These are phyloP conservation scores for Orchesella flavescens DNA, from an alignment of 2,888 invertebrate species.

Conservation along the genomic window DNA sequence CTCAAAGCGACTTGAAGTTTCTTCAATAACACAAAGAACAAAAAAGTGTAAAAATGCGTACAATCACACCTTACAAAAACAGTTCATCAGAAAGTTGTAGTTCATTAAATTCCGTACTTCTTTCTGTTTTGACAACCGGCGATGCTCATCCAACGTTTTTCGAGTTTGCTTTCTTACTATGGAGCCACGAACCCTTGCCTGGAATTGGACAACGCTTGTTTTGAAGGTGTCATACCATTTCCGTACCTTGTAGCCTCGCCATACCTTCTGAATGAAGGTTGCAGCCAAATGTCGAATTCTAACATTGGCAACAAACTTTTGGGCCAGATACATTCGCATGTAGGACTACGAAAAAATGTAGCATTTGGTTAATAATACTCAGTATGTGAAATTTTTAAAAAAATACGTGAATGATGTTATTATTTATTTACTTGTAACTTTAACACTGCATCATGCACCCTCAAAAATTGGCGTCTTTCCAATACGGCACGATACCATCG, in stretches of 20 bases:
- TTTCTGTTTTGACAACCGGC: slow-evolving; percentile 67
- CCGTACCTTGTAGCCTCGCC: slow-evolving; percentile 82
- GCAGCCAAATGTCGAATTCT: slow-evolving; percentile 75
- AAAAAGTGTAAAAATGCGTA: too few relatives aligned
- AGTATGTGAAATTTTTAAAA: background rate
- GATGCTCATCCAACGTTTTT: slow-evolving; percentile 73
- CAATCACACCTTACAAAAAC: too few relatives aligned
- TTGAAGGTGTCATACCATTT: slow-evolving; percentile 81
- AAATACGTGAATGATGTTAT: background rate
- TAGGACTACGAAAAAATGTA: slow-evolving; percentile 77
- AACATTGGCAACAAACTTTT: slow-evolving; percentile 75
- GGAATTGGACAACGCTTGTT: slow-evolving; percentile 79
- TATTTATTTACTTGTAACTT: slow-evolving; percentile 79
- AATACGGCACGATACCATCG: slow-evolving; percentile 90
- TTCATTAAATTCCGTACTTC: slow-evolving; percentile 47
- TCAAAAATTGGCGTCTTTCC: slow-evolving; percentile 85
- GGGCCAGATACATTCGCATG: slow-evolving; percentile 81
- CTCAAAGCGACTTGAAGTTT: slow-evolving; percentile 65
- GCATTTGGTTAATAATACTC: background rate
- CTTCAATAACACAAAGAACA: slow-evolving; percentile 42
- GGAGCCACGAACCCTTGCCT: slow-evolving; percentile 83
- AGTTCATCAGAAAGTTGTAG: too few relatives aligned
- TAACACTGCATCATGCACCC: slow-evolving; percentile 83
- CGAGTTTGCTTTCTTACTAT: slow-evolving; percentile 78
- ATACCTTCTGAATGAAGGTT: slow-evolving; percentile 85